Evolutionary conservation across 2,888 invertebrate species (phyloP).

Genomic region (Rhagium mordax): DNA sequence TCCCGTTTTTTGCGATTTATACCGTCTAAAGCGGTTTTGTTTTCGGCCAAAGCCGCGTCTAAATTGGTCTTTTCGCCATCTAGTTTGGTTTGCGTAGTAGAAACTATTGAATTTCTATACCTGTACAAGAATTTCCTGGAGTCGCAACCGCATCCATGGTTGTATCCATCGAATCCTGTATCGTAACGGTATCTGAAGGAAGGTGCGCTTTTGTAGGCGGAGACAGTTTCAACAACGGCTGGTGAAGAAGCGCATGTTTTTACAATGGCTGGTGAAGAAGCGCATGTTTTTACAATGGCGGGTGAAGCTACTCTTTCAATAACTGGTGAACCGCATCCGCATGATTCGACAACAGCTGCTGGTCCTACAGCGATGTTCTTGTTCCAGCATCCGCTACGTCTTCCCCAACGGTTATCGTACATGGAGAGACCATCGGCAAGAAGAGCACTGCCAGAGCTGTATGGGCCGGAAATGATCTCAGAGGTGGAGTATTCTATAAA

Average conservation of each 20-base stretch:
- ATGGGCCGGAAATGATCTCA: neutral
- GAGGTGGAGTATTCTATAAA: neutral
- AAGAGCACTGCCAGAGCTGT: neutral
- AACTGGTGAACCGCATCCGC: neutral
- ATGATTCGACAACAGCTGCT: neutral
- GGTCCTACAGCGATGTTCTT: neutral
- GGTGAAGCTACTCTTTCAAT: too few species aligned
- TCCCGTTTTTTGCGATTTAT: conserved; percentile 47
- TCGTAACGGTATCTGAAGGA: too few species aligned
- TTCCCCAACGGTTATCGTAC: neutral
- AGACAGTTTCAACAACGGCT: too few species aligned
- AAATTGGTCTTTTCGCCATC: too few species aligned
- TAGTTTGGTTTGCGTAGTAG: neutral
- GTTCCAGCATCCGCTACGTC: neutral
- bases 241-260: too few species aligned
- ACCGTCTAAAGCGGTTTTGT: neutral
- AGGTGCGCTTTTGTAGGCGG: too few species aligned
- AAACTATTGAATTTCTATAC: neutral
- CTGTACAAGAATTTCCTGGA: neutral
- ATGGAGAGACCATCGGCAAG: neutral
- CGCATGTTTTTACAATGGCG: too few species aligned
- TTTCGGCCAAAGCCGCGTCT: too few species aligned
- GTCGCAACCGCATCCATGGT: too few species aligned
- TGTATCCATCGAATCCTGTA: too few species aligned
- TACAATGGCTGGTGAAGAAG: neutral